Base-by-base conservation (phyloP, 2,113 vertebrate species). In the Corythoichthys intestinalis region DNA sequence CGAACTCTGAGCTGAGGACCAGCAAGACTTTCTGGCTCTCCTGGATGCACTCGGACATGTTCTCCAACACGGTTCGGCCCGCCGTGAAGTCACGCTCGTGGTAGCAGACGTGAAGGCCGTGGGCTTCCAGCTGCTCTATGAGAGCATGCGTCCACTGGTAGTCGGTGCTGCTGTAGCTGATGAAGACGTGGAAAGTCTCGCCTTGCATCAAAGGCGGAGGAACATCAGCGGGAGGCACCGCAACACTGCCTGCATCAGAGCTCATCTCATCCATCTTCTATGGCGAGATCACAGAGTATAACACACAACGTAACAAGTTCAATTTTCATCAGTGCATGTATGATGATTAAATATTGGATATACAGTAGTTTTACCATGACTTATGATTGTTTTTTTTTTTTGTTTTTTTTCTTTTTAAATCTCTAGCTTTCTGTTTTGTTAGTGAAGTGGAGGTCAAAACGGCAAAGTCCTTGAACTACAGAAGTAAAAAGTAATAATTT, bases 11-110 rank as follows among this genome's bases (percentile, higher is more conserved):
- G 38, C 87, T 92, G 66, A 91, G 80, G 60, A 89, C 80, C 71
- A 89, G 82, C 64, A 90, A 66, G 63, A 90, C 85, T 61, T 90
- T 91, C 78, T 91, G 87, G 77, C 85, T 91, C 65, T 80, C 77
- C 58, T 86, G 88, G 73, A 91, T 89, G 77, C 84, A 85, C 4
- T 89, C 83, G 0, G 85, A 84, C 82, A 90, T 86, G 73, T 90
- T 91, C 71, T 91, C 88, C 71, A 91, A 62, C n/a, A 91, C 74
- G 0, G 78, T 84, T 69, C 85, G 79, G 4, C 86, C 86, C 0
- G 85, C 73, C 13, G 48, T 77, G 77, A 91, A 91, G 81, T 91
- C 86, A 2, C 88, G 76, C 46, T 91, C 74, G 0, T 87, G 87
- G 68, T 78, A 86, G 65, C 90, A 91, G 39, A 87, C 74, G 39